Base-by-base conservation (phyloP, 2,113 vertebrate species). In the Syrrhaptes paradoxus region DNA sequence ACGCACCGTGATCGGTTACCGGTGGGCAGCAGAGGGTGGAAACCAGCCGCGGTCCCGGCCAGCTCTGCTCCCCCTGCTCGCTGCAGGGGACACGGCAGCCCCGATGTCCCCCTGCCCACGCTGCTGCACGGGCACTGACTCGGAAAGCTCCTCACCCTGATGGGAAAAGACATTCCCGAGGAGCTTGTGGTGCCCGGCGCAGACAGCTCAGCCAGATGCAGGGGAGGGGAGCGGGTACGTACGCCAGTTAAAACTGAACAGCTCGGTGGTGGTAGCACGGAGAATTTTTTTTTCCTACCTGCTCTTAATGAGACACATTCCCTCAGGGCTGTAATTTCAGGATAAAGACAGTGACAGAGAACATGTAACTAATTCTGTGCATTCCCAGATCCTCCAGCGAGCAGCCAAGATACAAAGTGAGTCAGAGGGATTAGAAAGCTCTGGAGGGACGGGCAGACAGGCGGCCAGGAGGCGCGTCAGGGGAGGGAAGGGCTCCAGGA, bases 1-100 rank as follows among this genome's bases (percentile, higher is more conserved):
- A 9, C 0, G 0, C 19, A 4, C 16, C 31, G 73, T 1, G 0
- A 41, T 1, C 0, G 2, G 38, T 16, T 36, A 12, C 66, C 17
- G 57, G 17, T 16, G 62, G 25, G 46, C 19, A 62, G 92, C 25
- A 48, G 32, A 9, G 45, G 31, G 66, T 73, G 78, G 43, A 22
- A 59, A 7, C 2, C 3, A 41, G 41, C 13, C 41, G 13, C 41
- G 41, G 41, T 41, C 41, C 34, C 74, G 20, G 34, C 24, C 21
- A 21, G 17, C 7, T 9, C 58, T 15, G 58, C 49, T 29, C 34
- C 46, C 46, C 1, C 22, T 10, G 57, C 77, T 59, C 2, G 2
- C 38, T 59, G 54, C 2, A 3, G 7, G 3, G 3, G 41, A 17
- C 10, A 2, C 32, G 65, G 45, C 38, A 52, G 62, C 32, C 46